Evolutionary conservation across 2,888 invertebrate genomes (phyloP), one percentile per base, ranked within the genome.

Genomic region (Cerastis rubricosa): DNA sequence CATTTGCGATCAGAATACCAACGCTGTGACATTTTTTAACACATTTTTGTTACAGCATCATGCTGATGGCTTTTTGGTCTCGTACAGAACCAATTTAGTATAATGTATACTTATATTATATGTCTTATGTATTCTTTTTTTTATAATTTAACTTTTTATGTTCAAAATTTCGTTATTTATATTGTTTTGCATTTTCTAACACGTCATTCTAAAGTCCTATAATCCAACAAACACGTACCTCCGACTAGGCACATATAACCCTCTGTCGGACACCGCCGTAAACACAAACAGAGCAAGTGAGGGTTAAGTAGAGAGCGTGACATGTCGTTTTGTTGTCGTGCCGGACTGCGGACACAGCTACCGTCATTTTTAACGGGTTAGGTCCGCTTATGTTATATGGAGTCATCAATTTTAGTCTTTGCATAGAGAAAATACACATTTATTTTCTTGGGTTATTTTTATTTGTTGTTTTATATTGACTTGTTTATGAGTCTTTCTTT

Each of bases 321-420:
- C 90, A 86, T 82, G 88, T 86, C 88, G 87, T 91, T 91, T 91
- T 89, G 88, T 84, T 83, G 85, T 85, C 80, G 76, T 80, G 84
- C 83, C 86, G 76, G 85, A 83, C 80, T 83, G 83, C 85, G 79
- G 83, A 83, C 78, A 80, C 71, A 45, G 68, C 74, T 72, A 78
- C 76, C 83, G 84, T 89, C 85, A 88, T 87, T 88, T 88, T 88
- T 85, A 86, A 83, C 76, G 85, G 82, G 84, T 84, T 74, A 83
- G 81, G 83, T 70, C 68, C 54, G 63, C 72, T 85, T 75, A 90
- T 90, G 78, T 74, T 59, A 74, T 14, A 84, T 8, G 63, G 45
- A 5, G 67, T 75, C 83, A 86, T 61, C 45, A 69, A 64, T 71
- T 77, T 71, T 5, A 25, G 73, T 59, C 59, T 57, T 68, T 43